Base-by-base conservation (phyloP, 2,797 vertebrate genomes). In the Pachyuromys duprasi region DNA sequence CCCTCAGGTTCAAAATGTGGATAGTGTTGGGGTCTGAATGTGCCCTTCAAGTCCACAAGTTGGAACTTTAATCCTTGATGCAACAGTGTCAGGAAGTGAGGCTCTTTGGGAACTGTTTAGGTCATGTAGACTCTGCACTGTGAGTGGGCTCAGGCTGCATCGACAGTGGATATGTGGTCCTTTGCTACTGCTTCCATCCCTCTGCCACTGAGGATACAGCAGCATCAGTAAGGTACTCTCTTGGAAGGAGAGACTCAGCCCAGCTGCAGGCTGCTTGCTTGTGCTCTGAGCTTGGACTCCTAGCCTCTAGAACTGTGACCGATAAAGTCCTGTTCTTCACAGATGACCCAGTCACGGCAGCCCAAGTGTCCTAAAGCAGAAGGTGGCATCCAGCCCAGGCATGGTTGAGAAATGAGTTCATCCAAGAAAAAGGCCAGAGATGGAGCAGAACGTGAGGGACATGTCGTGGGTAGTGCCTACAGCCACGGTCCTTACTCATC, bases 391-490 rank as follows among this genome's bases (percentile, higher is more conserved):
- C 13, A 0, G 75, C 26, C 39, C 7, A 0, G 13, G 20, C 67
- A 3, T 14, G 62, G 53, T 28, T 0, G n/a, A 49, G 24, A 76
- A 45, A 53, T 36, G 42, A 86, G 36, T 45, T 49, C 67, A 13
- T 1, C 18, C 12, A 67, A 14, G n/a, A 28, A 72, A 72, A 89
- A 79, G 9, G 62, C 28, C 8, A 55, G 13, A 18, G n/a, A 12
- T 13, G 22, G 5, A 33, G 63, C 39, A 53, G 7, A 20, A 42
- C 20, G 2, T 1, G 45, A 36, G 87, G 57, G 42, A 57, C 20
- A 0, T 24, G 2, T 0, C 3, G 1, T 57, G 65, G 5, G 70
- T 65, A 39, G 26, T 1, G 26, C 42, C 13, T 17, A 24, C 65
- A 18, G 5, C 14, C n/a, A 13, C 22, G 3, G 33, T 18, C 7